These are phyloP conservation scores for Scomber japonicus DNA, from an alignment of 2,113 vertebrate genomes.

Conservation along the genomic window DNA sequence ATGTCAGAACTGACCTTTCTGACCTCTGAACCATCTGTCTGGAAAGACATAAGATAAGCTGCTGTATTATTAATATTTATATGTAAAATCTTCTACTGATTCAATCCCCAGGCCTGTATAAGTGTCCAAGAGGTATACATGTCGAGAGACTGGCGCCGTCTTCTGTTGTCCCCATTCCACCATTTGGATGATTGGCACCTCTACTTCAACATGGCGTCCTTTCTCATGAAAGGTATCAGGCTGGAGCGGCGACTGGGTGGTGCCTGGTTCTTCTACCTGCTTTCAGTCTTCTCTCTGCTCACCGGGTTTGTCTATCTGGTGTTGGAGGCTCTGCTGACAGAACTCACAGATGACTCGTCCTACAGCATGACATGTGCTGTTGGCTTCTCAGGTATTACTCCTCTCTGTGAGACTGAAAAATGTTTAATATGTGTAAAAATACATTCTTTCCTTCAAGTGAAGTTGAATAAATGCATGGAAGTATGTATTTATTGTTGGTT, in stretches of 20 bases:
- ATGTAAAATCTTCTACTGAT: background rate
- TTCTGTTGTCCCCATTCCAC: conserved; percentile 92
- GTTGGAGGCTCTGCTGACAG: conserved; percentile 84
- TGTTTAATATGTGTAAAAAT: background rate
- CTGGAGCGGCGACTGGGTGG: conserved; percentile 91
- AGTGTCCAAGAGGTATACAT: conserved; percentile 89
- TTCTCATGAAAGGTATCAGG: conserved; percentile 92
- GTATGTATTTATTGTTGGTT: too few relatives aligned
- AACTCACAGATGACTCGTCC: conserved; percentile 83
- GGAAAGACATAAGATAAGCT: background rate
- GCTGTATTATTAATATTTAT: background rate
- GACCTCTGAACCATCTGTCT: background rate
- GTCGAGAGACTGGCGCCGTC: conserved; percentile 88
- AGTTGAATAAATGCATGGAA: too few relatives aligned
- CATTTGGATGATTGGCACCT: conserved; percentile 94
- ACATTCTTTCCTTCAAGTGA: too few relatives aligned
- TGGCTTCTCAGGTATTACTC: conserved; percentile 93
- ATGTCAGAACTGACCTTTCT: too few relatives aligned
- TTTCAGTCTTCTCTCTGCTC: conserved; percentile 90
- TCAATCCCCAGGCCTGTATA: conserved; percentile 84
- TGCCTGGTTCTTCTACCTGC: conserved; percentile 88
- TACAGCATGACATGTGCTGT: conserved; percentile 89
- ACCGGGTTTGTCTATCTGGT: conserved; percentile 90
- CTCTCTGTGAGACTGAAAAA: background rate
- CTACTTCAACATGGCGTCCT: conserved; percentile 96